Percentiles rank a stretch among this genome's conserved stretches.
Evolutionary conservation across 2,113 vertebrate genomes (phyloP).

Genomic region (Phylloscopus trochiloides): DNA sequence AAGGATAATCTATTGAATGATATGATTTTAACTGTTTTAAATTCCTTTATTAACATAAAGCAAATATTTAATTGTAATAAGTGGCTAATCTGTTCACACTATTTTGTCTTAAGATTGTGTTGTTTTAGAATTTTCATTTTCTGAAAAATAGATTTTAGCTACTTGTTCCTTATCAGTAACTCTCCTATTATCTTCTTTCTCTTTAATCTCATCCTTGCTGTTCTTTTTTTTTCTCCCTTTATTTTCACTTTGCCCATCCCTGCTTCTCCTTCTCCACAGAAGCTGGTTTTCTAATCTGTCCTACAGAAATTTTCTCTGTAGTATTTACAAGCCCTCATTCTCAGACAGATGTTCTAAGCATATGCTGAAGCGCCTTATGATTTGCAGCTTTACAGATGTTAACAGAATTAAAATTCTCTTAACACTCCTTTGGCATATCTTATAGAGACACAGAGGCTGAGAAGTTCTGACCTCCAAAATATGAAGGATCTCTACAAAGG

Average conservation of each 20-base stretch:
- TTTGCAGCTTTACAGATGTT: neutral
- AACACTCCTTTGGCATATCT: neutral
- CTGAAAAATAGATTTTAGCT: neutral
- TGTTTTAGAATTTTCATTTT: neutral
- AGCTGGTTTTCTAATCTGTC: neutral
- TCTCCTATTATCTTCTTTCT: neutral
- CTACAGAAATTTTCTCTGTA: neutral
- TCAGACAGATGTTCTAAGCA: constrained; percentile 28
- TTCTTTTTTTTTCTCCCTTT: neutral
- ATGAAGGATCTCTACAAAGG: neutral
- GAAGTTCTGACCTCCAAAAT: neutral
- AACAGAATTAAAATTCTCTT: neutral
- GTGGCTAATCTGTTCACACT: neutral
- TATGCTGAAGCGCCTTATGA: neutral
- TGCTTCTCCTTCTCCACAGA: neutral
- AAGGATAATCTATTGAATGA: neutral
- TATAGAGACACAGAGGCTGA: neutral
- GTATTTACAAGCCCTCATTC: neutral
- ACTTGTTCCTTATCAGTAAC: neutral
- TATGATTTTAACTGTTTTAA: neutral
- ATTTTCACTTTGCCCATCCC: neutral
- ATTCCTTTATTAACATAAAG: neutral
- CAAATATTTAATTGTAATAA: constrained; percentile 10
- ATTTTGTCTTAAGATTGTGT: neutral
- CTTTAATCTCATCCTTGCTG: neutral